Percentiles rank a stretch among this genome's conserved stretches.
Conservation (phyloP, 2,888 invertebrate genomes). For the Hypselothyrea guttata region DNA sequence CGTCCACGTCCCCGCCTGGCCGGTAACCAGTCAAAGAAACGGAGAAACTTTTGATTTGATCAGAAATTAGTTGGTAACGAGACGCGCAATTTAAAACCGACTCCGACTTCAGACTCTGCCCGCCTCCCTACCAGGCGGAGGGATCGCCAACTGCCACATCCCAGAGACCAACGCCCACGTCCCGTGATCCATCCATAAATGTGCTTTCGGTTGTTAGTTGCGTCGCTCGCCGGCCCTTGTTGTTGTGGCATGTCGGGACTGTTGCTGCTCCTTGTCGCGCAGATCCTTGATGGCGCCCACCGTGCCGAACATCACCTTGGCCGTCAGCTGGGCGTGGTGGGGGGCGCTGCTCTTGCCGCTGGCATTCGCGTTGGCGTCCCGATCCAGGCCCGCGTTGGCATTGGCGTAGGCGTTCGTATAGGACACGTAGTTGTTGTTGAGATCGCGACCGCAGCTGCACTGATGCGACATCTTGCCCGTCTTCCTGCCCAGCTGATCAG, state of each 20-base stretch:
- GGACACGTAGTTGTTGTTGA: slow-evolving; percentile 82
- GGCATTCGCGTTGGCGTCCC: slow-evolving; percentile 71
- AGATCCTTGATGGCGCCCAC: slow-evolving; percentile 89
- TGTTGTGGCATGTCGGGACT: slow-evolving; percentile 84
- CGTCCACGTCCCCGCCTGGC: background rate
- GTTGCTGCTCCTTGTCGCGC: slow-evolving; percentile 87
- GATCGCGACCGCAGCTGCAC: slow-evolving; percentile 83
- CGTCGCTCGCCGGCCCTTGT: slow-evolving; percentile 81
- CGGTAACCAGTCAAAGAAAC: no score
- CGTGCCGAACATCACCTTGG: slow-evolving; percentile 89
- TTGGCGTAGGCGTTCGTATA: slow-evolving; percentile 82
- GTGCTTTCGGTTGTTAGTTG: slow-evolving; percentile 77
- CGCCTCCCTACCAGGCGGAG: slow-evolving; percentile 13
- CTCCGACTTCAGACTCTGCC: slow-evolving; percentile 2
- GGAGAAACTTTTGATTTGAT: no score
- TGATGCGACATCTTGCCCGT: slow-evolving; percentile 81
- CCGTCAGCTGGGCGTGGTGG: slow-evolving; percentile 84
- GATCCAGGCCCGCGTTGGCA: slow-evolving; percentile 79
- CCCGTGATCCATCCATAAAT: slow-evolving; percentile 7
- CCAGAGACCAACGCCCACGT: slow-evolving; percentile 7
- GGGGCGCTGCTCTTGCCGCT: slow-evolving; percentile 52
- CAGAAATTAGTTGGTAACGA: no score
- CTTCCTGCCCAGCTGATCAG: slow-evolving; percentile 19
- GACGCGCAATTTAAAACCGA: no score
- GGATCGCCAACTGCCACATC: slow-evolving; percentile 13